These are phyloP conservation scores for Chloropsis hardwickii DNA, from an alignment of 2,113 vertebrate species.

Conservation along the genomic window DNA sequence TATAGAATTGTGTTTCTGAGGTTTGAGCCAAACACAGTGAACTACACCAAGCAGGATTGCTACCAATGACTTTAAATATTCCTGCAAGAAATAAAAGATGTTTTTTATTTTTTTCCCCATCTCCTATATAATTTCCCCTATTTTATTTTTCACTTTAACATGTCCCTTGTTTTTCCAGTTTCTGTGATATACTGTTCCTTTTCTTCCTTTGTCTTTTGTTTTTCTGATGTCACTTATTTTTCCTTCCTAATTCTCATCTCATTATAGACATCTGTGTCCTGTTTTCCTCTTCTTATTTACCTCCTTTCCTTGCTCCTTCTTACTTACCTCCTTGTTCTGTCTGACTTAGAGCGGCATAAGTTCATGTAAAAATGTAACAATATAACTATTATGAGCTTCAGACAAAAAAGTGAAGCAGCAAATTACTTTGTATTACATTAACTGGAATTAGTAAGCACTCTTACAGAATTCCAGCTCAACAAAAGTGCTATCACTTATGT, in stretches of 20 bases:
- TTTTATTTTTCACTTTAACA: neutral
- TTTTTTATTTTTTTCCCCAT: neutral
- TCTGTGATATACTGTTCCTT: neutral
- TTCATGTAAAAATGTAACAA: neutral
- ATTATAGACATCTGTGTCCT: neutral
- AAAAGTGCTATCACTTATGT: neutral
- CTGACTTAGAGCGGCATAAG: neutral
- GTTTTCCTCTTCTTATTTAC: neutral
- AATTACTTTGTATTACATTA: neutral
- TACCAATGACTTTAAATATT: neutral
- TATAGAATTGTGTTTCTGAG: neutral
- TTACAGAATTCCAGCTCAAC: neutral
- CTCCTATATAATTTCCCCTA: neutral
- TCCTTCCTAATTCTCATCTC: neutral
- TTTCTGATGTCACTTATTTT: neutral
- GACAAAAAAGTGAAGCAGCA: neutral
- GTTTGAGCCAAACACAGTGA: neutral
- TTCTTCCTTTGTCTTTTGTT: neutral
- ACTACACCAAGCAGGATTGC: neutral
- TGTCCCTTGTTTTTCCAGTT: neutral
- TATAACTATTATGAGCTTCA: neutral
- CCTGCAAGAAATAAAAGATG: neutral
- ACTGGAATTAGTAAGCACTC: neutral
- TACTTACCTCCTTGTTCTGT: neutral
- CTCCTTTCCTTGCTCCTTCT: neutral